Base-by-base conservation (phyloP, 92 coral and sea anemone genomes). In the Epizoanthus ramosus region DNA sequence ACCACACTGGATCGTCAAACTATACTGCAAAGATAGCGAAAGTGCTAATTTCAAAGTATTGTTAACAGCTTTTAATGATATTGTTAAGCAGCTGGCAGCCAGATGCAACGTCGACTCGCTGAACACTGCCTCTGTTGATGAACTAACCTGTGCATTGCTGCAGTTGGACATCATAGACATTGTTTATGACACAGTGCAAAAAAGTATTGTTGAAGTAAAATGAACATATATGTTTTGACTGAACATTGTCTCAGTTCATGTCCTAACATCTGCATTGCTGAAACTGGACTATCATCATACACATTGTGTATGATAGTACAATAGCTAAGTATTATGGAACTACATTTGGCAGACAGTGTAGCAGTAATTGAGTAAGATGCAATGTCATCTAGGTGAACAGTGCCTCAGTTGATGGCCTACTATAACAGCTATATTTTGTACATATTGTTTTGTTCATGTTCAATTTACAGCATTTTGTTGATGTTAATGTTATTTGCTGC, bases 1-100 rank as follows among this genome's bases (percentile, higher is more conserved):
- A 13, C 33, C 67, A 61, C 67, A 61, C 28, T 61, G 67, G 67
- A 61, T 61, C 35, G 3, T 61, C 68, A 63, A 63, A 61, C 67
- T 61, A 7, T 33, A 22, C 31, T 63, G 68, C 31, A 24, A 63
- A 63, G 37, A 24, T 63, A 33, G 31, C 33, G 6, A 63, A 63
- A 23, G 23, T 33, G 15, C 37, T 22, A 63, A 13, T 63, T 63
- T 63, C 68, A 63, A 63, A 45, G 6, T 45, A 45, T 47, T 14
- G 14, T 47, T 50, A 50, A 50, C 54, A 50, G 54, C 54, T 12
- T 50, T 50, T 50, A 50, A 50, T 50, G 54, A 12, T 43, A 43
- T 43, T 43, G 50, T 43, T 1, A 43, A 43, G 6, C 50, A 43
- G 50, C 50, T 43, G 68, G 37, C 68, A 63, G 16, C 4, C 22